phyloP scores from a whole-genome alignment of 2,113 vertebrate genomes.

The Campylomormyrus numenius region DNA sequence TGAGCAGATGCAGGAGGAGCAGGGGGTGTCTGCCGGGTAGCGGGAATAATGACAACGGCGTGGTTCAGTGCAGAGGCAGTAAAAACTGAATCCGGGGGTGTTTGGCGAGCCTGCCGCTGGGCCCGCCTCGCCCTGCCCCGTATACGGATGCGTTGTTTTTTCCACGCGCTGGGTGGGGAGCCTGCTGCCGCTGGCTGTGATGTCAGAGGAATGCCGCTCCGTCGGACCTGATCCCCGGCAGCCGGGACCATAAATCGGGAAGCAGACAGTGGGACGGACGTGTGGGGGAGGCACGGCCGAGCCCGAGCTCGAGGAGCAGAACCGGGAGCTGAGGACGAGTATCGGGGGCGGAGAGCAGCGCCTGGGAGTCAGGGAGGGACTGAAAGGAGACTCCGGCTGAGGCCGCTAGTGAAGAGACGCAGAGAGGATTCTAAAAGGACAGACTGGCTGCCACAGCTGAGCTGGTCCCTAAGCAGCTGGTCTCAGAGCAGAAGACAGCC shows the following conservation, averaged over 20 bases:
- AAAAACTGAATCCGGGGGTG: neutral
- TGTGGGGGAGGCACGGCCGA: neutral
- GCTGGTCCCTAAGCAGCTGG: neutral
- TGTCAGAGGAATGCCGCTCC: constrained; percentile 17
- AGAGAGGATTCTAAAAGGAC: neutral
- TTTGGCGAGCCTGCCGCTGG: neutral
- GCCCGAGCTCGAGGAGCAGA: neutral
- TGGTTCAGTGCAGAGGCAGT: neutral
- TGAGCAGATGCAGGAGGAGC: neutral
- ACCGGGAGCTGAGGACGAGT: neutral
- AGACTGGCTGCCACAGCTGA: neutral
- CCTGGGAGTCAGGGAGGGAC: neutral
- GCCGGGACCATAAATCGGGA: neutral
- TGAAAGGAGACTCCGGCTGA: neutral
- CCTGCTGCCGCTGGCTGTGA: neutral
- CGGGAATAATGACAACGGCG: neutral
- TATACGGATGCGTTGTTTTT: neutral
- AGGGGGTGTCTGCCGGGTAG: no score
- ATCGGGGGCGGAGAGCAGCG: neutral
- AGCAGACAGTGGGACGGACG: neutral
- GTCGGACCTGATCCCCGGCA: neutral
- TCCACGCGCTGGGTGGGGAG: neutral
- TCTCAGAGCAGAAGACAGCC: neutral
- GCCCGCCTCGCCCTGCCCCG: neutral
- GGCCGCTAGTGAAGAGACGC: neutral